Base-by-base conservation (phyloP, 2,113 vertebrate genomes). In the Leptodactylus fuscus region DNA sequence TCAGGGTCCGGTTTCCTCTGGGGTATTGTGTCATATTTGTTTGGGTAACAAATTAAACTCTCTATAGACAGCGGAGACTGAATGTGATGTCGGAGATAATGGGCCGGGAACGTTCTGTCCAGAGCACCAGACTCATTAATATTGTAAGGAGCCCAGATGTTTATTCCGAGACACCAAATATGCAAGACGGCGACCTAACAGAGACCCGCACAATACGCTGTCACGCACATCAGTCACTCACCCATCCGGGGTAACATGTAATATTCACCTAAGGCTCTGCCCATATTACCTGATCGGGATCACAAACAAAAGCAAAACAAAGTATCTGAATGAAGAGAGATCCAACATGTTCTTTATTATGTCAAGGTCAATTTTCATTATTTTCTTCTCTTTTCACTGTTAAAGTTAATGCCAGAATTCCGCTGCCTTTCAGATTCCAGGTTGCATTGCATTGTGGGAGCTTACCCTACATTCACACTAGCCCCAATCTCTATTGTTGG, bases 101-200 rank as follows among this genome's bases (percentile, higher is more conserved):
- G 82, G 18, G 73, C 38, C 24, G 41, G 9, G 3, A 18, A 29
- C 13, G 29, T 11, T 46, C 48, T 29, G 13, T 51, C 73, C 48
- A 15, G 12, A 20, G 29, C 32, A 34, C 44, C 62, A 36, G 41
- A 16, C 58, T 49, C 73, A 84, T 84, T 83, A 76, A 84, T 76
- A 84, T 76, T 76, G 73, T 36, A 78, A 36, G 29, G 71, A 67
- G 55, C 13, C 82, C 82, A 78, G 74, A 48, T 85, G 83, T 85
- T 78, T 69, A 38, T 44, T 51, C 1, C 32, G 29, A 44, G 32
- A 69, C 20, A 16, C 55, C 44, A 22, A 67, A 34, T 60, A n/a
- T 36, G n/a, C 34, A n/a, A 69, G 49, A 41, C 69, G 36, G 27
- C 20, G 67, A 82, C 67, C 46, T 70, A 41, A 51, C 65, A 22